Conservation (phyloP, 2,888 invertebrate genomes). For the Oxytorus armatus region DNA sequence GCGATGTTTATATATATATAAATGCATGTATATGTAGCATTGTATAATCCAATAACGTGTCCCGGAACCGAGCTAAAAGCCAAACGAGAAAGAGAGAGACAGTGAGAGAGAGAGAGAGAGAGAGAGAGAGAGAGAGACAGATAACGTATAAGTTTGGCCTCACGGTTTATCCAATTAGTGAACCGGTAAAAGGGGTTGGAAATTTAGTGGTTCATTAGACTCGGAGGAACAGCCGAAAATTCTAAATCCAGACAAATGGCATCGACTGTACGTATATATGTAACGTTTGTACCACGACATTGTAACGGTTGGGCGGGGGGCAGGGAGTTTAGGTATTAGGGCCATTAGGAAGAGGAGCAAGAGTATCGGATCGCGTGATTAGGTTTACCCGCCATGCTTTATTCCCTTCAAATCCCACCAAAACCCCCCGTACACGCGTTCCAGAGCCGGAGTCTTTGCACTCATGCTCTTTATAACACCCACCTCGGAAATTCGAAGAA, state of each 20-base stretch:
- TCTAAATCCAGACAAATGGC: slow-evolving; percentile 63
- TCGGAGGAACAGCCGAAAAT: slow-evolving; percentile 62
- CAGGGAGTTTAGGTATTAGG: slow-evolving; percentile 27
- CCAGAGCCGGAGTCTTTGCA: slow-evolving; percentile 22
- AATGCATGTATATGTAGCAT: neutral
- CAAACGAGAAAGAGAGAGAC: slow-evolving; percentile 11
- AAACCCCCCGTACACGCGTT: slow-evolving; percentile 3
- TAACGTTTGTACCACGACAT: slow-evolving; percentile 49
- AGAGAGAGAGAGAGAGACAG: neutral
- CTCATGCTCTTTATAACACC: slow-evolving; percentile 17
- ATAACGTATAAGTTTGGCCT: slow-evolving; percentile 42
- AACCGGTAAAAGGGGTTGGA: slow-evolving; percentile 38
- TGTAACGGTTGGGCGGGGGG: slow-evolving; percentile 28
- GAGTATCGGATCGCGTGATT: slow-evolving; percentile 57
- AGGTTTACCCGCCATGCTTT: slow-evolving; percentile 30
- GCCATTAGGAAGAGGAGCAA: slow-evolving; percentile 39
- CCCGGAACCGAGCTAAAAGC: slow-evolving; percentile 60
- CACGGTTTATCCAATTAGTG: slow-evolving; percentile 67
- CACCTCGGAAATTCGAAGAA: slow-evolving; percentile 34
- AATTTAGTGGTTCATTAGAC: slow-evolving; percentile 67
- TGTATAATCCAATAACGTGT: slow-evolving; percentile 45
- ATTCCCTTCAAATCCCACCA: slow-evolving; percentile 20
- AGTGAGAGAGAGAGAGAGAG: slow-evolving; percentile 7
- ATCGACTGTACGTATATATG: slow-evolving; percentile 1
- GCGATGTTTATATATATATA: neutral